Evolutionary conservation across 2,888 invertebrate species (phyloP).

Genomic region (Amaurobius ferox): DNA sequence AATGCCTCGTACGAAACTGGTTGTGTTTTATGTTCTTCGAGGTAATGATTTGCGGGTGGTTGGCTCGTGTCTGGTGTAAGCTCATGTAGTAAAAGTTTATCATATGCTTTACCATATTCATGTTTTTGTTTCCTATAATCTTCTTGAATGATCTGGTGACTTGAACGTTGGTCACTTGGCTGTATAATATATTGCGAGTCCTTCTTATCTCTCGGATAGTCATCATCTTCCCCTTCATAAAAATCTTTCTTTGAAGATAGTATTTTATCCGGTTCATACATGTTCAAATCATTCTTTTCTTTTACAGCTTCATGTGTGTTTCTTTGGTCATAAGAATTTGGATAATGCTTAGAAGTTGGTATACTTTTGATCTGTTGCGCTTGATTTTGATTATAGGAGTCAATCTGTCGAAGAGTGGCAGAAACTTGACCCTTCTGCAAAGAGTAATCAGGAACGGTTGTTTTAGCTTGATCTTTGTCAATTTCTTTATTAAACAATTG

Average conservation of each 20-base stretch:
- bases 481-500: constrained; percentile 38
- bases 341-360: constrained; percentile 9
- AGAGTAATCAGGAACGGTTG: background rate
- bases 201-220: constrained; percentile 18
- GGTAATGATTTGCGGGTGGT: constrained; percentile 58
- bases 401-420: constrained; percentile 35
- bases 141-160: constrained; percentile 2
- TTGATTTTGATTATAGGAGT: constrained; percentile 43
- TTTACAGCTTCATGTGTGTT: constrained; percentile 2
- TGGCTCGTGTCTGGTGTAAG: constrained; percentile 55
- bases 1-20: constrained; percentile 65
- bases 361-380: constrained; percentile 12
- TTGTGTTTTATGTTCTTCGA: constrained; percentile 66
- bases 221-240: constrained; percentile 25
- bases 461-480: background rate
- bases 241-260: constrained; percentile 41
- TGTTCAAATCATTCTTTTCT: constrained; percentile 53
- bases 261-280: constrained; percentile 51
- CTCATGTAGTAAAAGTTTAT: constrained; percentile 47
- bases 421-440: constrained; percentile 48
- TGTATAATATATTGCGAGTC: constrained; percentile 53
- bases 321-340: constrained; percentile 12
- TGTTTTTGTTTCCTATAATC: constrained; percentile 20
- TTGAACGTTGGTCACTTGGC: constrained; percentile 28
- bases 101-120: constrained; percentile 23